Percentiles rank a stretch among this genome's conserved stretches.
phyloP scores from a whole-genome alignment of 2,797 vertebrate genomes.

The Neosalanx taihuensis region DNA sequence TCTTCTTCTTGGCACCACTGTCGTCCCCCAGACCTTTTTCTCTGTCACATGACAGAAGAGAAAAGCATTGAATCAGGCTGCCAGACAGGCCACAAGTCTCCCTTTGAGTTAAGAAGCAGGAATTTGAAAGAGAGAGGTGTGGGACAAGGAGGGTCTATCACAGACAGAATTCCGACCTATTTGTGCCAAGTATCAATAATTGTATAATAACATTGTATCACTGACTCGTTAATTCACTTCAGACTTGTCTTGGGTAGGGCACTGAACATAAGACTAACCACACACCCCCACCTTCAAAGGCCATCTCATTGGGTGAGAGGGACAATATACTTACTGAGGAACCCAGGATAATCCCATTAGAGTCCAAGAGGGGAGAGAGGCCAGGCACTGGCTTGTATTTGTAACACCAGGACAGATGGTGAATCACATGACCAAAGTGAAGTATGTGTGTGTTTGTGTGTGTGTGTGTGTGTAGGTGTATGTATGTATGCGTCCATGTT shows the following conservation, averaged over 20 bases:
- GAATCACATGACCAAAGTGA: constrained; percentile 66
- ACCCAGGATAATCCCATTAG: constrained; percentile 74
- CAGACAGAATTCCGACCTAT: too few species aligned
- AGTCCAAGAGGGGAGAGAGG: constrained; percentile 50
- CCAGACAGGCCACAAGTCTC: not conserved
- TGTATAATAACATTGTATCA: not conserved
- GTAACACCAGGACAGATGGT: constrained; percentile 70
- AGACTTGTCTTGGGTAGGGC: not conserved
- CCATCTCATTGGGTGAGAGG: constrained; percentile 59
- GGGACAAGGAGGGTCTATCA: not conserved
- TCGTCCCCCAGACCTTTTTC: constrained; percentile 87
- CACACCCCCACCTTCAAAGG: constrained; percentile 53
- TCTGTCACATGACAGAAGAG: constrained; percentile 55
- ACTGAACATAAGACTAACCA: constrained; percentile 9
- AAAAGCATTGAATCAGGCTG: not conserved
- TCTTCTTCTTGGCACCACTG: constrained; percentile 96
- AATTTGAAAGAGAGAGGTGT: not conserved
- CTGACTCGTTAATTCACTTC: not conserved
- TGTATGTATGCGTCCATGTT: constrained; percentile 42
- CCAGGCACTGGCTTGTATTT: constrained; percentile 51
- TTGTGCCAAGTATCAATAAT: not conserved
- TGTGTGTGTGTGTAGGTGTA: constrained; percentile 11
- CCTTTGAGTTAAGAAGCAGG: not conserved
- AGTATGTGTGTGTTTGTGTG: constrained; percentile 17
- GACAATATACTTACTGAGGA: constrained; percentile 70